These are phyloP conservation scores for Paguma larvata DNA, from an alignment of 2,797 vertebrate species.

Conservation along the genomic window DNA sequence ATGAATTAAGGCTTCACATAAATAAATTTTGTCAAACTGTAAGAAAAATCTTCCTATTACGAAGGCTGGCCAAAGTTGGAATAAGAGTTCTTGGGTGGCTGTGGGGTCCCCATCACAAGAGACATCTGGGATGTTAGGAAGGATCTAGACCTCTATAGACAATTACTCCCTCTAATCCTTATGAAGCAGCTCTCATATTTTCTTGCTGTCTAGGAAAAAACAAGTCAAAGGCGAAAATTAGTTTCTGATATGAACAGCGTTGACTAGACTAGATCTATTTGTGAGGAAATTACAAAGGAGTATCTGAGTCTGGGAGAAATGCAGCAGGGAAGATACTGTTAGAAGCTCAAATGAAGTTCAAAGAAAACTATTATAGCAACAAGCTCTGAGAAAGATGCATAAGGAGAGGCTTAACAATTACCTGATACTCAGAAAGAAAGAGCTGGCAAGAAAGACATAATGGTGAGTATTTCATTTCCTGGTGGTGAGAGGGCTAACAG, in stretches of 20 bases:
- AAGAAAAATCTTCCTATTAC: background rate
- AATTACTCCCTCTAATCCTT: background rate
- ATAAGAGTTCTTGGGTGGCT: background rate
- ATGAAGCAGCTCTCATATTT: background rate
- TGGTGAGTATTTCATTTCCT: conserved; percentile 71
- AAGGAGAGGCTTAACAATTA: conserved; percentile 79
- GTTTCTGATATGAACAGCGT: conserved; percentile 24
- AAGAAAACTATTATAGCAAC: conserved; percentile 78
- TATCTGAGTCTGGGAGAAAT: conserved; percentile 54
- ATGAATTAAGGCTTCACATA: background rate
- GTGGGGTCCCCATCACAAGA: background rate
- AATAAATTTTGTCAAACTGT: background rate
- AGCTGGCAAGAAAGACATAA: conserved; percentile 74
- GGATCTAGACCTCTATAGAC: background rate
- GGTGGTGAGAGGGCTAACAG: background rate
- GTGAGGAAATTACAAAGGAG: conserved; percentile 10
- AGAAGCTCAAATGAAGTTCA: conserved; percentile 78
- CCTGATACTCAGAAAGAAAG: conserved; percentile 71
- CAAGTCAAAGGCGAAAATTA: background rate
- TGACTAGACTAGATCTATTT: conserved; percentile 62
- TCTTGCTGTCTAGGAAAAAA: background rate
- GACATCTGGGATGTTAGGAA: background rate
- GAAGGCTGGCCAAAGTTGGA: background rate
- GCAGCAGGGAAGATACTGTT: conserved; percentile 73
- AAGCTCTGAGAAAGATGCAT: conserved; percentile 74